Conservation (phyloP, 2,888 invertebrate species). For the Sarcophaga rosellei region DNA sequence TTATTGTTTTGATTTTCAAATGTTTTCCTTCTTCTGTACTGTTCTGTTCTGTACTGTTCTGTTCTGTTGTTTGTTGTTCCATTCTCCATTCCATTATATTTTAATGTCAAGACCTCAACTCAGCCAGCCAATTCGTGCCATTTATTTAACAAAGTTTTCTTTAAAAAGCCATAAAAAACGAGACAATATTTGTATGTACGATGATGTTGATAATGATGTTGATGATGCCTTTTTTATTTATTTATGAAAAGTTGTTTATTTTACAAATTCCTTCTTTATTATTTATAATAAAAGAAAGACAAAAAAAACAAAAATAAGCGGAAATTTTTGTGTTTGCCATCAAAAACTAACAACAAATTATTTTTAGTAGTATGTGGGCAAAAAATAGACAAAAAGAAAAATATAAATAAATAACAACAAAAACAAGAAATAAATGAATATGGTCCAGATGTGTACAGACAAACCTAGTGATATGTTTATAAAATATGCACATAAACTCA, state of each 20-base stretch:
- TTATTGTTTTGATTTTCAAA: not conserved
- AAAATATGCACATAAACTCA: not conserved
- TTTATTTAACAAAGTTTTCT: constrained; percentile 29
- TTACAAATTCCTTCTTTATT: constrained; percentile 28
- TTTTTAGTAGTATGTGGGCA: not conserved
- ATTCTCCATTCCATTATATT: no score
- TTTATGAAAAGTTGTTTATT: constrained; percentile 40
- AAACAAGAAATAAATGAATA: no score
- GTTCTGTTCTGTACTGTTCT: no score
- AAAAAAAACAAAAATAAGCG: constrained; percentile 18
- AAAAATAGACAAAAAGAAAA: not conserved
- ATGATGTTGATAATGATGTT: no score
- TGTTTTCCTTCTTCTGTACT: not conserved
- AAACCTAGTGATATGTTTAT: not conserved
- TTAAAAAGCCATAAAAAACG: constrained; percentile 39
- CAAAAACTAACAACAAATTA: not conserved
- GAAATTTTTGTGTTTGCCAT: constrained; percentile 34
- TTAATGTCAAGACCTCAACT: constrained; percentile 12
- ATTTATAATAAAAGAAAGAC: constrained; percentile 13
- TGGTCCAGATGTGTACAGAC: not conserved
- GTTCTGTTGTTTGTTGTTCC: no score
- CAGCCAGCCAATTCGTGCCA: not conserved
- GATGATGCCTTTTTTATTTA: not conserved
- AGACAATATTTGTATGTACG: constrained; percentile 3
- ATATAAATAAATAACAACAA: no score